These are phyloP conservation scores for Enteromius viviparus DNA, from an alignment of 2,797 vertebrate species.

Conservation along the genomic window DNA sequence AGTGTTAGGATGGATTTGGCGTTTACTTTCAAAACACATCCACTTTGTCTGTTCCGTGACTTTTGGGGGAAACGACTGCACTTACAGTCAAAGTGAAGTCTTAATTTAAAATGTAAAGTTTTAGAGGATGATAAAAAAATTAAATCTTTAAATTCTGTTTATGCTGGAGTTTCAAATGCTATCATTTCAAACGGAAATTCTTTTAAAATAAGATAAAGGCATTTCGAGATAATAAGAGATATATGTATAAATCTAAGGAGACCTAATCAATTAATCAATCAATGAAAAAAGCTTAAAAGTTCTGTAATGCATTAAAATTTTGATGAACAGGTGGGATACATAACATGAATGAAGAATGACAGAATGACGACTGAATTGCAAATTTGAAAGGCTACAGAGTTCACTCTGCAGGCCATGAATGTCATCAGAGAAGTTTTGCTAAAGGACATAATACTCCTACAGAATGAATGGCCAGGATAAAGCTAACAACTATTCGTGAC, in stretches of 20 bases:
- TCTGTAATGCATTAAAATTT: background rate
- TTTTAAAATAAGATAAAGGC: background rate
- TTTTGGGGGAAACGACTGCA: background rate
- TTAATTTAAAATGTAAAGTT: background rate
- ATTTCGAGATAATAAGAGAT: slow-evolving; percentile 18
- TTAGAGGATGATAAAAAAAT: background rate
- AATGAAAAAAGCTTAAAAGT: background rate
- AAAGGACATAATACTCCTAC: slow-evolving; percentile 28
- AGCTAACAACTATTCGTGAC: slow-evolving; percentile 47
- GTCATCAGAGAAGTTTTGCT: slow-evolving; percentile 36
- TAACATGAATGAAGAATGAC: slow-evolving; percentile 2
- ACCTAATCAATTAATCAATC: background rate
- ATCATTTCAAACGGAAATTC: background rate
- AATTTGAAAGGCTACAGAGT: slow-evolving; percentile 6
- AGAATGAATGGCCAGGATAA: slow-evolving; percentile 39
- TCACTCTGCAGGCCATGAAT: slow-evolving; percentile 7
- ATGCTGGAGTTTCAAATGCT: background rate
- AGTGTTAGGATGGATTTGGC: slow-evolving; percentile 15
- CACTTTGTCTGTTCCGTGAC: background rate
- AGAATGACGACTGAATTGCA: slow-evolving; percentile 10
- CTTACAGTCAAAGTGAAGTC: background rate
- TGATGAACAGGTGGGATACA: background rate
- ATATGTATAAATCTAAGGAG: background rate
- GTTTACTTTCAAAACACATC: slow-evolving; percentile 13
- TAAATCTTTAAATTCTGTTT: background rate